Conservation (phyloP, 1,140 invertebrate species). For the Geopemphigus sp. region DNA sequence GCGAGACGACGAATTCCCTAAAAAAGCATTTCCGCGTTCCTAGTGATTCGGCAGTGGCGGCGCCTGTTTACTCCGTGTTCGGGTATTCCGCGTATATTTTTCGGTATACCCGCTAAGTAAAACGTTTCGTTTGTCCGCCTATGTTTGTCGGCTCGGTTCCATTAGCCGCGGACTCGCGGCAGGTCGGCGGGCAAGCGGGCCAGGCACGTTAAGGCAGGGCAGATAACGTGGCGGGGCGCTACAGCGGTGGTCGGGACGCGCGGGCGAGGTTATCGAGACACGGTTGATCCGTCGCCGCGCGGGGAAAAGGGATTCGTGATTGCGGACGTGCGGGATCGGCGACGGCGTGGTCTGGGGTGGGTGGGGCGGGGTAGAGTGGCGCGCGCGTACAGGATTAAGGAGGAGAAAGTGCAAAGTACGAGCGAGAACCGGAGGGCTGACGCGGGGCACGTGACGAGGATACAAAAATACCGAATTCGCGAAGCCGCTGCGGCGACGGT, state of each 20-base stretch:
- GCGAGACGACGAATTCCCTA: no score
- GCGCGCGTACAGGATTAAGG: conserved; percentile 28
- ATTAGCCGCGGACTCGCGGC: conserved; percentile 5
- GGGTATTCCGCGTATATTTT: no score
- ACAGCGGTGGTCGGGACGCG: not conserved
- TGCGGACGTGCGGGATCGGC: conserved; percentile 22
- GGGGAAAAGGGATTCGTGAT: conserved; percentile 47
- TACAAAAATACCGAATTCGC: conserved; percentile 12
- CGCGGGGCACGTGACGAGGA: conserved; percentile 34
- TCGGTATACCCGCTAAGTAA: no score
- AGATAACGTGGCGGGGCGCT: not conserved
- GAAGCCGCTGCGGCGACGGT: no score
- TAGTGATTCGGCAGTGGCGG: no score
- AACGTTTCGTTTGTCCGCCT: no score
- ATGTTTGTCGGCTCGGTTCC: not conserved
- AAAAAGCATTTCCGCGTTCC: no score
- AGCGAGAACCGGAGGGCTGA: conserved; percentile 28
- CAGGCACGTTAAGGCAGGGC: no score
- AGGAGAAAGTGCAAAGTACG: conserved; percentile 44
- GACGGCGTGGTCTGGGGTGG: not conserved
- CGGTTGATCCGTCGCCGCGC: conserved; percentile 16
- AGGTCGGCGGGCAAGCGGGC: no score
- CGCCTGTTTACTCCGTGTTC: no score
- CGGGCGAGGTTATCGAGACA: conserved; percentile 28
- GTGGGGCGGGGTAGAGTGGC: not conserved